These are phyloP conservation scores for Thomomys bottae DNA, from an alignment of 2,113 vertebrate species.

Conservation along the genomic window DNA sequence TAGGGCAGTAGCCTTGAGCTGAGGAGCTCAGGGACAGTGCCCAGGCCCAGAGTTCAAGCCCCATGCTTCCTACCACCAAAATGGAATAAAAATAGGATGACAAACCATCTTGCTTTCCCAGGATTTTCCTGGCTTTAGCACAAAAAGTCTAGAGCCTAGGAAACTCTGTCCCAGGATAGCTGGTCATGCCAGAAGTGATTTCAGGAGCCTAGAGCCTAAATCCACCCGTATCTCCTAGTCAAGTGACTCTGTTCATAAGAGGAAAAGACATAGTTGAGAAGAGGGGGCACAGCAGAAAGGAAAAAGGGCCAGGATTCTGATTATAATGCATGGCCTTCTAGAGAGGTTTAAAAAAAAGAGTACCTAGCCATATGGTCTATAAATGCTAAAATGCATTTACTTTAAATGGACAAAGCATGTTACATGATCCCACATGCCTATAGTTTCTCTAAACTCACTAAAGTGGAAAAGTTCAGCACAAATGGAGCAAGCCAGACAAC, in stretches of 20 bases:
- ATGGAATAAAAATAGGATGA: background rate
- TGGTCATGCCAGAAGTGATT: background rate
- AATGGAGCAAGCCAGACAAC: constrained; percentile 50
- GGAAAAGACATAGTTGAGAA: background rate
- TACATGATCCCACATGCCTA: constrained; percentile 13
- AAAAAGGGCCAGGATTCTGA: background rate
- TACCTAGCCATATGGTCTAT: constrained; percentile 15
- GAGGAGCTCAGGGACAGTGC: too few species aligned
- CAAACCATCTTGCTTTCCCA: background rate
- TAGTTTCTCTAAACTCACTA: constrained; percentile 58
- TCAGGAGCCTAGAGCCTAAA: background rate
- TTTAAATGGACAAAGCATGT: constrained; percentile 67
- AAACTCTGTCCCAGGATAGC: background rate
- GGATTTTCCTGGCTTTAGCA: background rate
- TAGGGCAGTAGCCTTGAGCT: too few species aligned
- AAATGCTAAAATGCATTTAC: constrained; percentile 35
- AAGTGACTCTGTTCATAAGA: background rate
- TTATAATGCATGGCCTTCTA: background rate
- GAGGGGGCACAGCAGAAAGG: background rate
- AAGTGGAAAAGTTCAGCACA: constrained; percentile 72
- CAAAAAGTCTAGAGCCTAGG: background rate
- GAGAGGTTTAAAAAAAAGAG: background rate
- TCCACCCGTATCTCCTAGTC: background rate
- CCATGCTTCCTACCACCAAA: too few species aligned
- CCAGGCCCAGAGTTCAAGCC: too few species aligned